A percentile compares a stretch with the other conserved stretches of the same genome.
Conservation (phyloP, 2,113 vertebrate species). For the Larimichthys crocea region DNA sequence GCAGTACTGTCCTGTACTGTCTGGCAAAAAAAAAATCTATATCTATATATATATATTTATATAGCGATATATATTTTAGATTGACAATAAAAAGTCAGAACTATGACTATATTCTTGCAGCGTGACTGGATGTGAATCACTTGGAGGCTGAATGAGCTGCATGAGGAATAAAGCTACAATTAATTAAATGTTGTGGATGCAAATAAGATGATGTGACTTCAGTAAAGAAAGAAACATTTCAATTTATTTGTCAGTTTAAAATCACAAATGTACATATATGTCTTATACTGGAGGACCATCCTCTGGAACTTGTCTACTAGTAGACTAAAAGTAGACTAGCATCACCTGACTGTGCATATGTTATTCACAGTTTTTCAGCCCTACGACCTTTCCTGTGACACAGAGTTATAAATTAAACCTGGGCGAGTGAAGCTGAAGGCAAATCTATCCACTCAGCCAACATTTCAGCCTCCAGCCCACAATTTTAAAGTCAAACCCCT, state of each 20-base stretch:
- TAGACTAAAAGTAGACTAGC: conserved; percentile 11
- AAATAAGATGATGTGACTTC: neutral
- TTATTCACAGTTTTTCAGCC: conserved; percentile 24
- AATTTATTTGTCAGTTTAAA: neutral
- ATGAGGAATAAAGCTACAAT: neutral
- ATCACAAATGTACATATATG: neutral
- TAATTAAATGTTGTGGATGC: neutral
- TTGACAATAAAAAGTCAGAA: conserved; percentile 37
- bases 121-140: neutral
- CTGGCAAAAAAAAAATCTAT: neutral
- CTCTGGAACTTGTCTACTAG: neutral
- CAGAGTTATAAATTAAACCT: conserved; percentile 7
- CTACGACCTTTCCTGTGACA: conserved; percentile 16
- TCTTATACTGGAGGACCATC: neutral
- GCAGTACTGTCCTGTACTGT: conserved; percentile 5
- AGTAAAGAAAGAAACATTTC: neutral
- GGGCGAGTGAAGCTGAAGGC: conserved; percentile 3
- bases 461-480: neutral
- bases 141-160: neutral
- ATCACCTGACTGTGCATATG: conserved; percentile 30
- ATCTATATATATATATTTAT: neutral
- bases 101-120: neutral
- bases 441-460: neutral
- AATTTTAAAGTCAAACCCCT: conserved; percentile 26
- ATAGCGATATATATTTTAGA: neutral